Evolutionary conservation across 1,140 invertebrate species (phyloP), one percentile per base, ranked within the genome.

Genomic region (Protaetia brevitarsis): DNA sequence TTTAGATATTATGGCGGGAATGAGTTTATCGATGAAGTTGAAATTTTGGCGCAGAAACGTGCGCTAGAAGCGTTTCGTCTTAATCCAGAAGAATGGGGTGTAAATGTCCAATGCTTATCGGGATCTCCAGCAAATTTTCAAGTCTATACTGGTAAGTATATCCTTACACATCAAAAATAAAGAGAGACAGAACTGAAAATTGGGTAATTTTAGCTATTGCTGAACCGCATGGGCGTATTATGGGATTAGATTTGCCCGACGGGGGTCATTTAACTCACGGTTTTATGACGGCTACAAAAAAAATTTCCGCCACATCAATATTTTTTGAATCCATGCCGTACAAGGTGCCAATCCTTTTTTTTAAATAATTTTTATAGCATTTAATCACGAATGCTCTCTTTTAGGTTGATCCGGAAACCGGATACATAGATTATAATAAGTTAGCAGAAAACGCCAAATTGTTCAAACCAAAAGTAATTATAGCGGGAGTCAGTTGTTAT

Each of bases 321-420:
- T 99, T 96, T 82, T 99, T 99, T 78, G 96, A 99, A 82, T 97
- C 95, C 10, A 94, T 98, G 90, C 96, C 96, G 3, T 99, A 99
- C 75, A 98, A 97, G 81, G 89, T 97, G 68, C 63, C 16, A 59
- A 58, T 34, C 28, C 37, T 8, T 27, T 30, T 4, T 28, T 65
- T 36, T 26, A 13, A 37, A n/a, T 37, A 41, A 26, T 13, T n/a
- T 27, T 28, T 45, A 11, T 45, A 26, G n/a, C 37, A 23, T 28
- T 27, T 30, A n/a, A n/a, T n/a, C n/a, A n/a, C n/a, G n/a, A n/a
- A n/a, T n/a, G n/a, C n/a, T 36, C 65, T 30, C 70, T 73, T 68
- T 8, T 68, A 89, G 82, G 84, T 92, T 0, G 80, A 97, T 77
- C 85, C 89, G 2, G 76, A 80, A 58, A 96, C 93, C 11, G 97